phyloP scores from a whole-genome alignment of 2,888 invertebrate genomes.

The Patella ulyssiponensis region DNA sequence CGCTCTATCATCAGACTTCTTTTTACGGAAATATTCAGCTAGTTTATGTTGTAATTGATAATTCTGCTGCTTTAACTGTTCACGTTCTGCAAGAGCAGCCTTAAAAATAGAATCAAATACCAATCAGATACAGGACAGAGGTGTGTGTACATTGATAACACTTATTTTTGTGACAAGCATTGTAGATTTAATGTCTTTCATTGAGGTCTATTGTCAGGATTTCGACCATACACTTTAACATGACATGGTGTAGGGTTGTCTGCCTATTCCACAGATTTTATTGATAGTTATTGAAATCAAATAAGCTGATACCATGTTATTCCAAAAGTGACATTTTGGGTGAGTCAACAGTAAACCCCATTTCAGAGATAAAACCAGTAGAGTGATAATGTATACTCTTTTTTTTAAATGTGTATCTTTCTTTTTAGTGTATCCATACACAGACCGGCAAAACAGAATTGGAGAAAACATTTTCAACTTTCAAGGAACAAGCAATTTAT shows the following conservation, averaged over 20 bases:
- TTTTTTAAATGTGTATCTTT: constrained; percentile 1
- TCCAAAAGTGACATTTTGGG: no score
- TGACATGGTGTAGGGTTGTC: no score
- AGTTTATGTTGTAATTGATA: constrained; percentile 70
- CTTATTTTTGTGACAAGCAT: not conserved
- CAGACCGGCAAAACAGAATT: no score
- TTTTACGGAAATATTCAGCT: constrained; percentile 71
- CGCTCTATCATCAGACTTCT: constrained; percentile 69
- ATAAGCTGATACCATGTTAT: no score
- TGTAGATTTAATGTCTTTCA: not conserved
- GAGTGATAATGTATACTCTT: not conserved
- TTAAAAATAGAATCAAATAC: constrained; percentile 28
- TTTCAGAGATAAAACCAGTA: no score
- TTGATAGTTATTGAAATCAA: no score
- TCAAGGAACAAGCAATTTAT: no score
- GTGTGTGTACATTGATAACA: not conserved
- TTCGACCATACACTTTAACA: no score
- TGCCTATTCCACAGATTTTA: no score
- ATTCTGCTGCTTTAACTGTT: constrained; percentile 67
- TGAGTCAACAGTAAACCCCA: no score
- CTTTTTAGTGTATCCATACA: not conserved
- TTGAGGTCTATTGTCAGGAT: no score
- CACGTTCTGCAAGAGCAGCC: constrained; percentile 63
- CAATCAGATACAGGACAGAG: not conserved
- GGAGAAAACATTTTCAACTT: no score